Percentiles rank a stretch among this genome's conserved stretches.
Conservation (phyloP, 1,140 invertebrate species). For the Lasioglossum baleicum region DNA sequence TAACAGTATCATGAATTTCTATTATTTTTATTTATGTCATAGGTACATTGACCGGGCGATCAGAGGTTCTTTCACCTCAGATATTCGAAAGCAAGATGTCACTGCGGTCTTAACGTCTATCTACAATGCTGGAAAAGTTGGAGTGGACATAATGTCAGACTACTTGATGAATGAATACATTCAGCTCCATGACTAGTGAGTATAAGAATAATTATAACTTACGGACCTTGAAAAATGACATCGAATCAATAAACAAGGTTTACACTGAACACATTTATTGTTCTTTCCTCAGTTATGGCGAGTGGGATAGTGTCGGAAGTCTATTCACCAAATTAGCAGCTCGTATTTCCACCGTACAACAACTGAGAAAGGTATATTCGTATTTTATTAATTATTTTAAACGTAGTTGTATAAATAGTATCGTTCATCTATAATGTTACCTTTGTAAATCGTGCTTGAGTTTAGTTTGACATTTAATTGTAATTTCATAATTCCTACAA, state of each 20-base stretch:
- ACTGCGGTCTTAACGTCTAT: slow-evolving; percentile 74
- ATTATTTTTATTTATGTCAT: not conserved
- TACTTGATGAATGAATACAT: slow-evolving; percentile 79
- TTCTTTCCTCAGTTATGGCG: slow-evolving; percentile 58
- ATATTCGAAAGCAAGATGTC: slow-evolving; percentile 46
- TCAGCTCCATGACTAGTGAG: slow-evolving; percentile 78
- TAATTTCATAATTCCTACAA: too few relatives aligned
- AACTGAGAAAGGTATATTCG: slow-evolving; percentile 61
- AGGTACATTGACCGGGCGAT: not conserved
- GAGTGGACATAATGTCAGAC: slow-evolving; percentile 79
- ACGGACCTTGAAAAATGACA: not conserved
- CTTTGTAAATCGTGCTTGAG: too few relatives aligned
- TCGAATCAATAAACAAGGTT: not conserved
- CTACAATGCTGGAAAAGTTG: slow-evolving; percentile 73
- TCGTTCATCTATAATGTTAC: too few relatives aligned
- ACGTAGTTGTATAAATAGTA: not conserved
- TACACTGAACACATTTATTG: slow-evolving; percentile 4
- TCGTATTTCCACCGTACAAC: slow-evolving; percentile 50
- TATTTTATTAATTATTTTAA: slow-evolving; percentile 1
- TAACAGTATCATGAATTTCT: not conserved
- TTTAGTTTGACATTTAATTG: too few relatives aligned
- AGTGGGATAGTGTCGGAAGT: slow-evolving; percentile 55
- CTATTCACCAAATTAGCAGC: slow-evolving; percentile 59
- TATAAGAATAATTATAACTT: slow-evolving; percentile 22
- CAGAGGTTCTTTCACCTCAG: not conserved